Conservation (phyloP, 2,113 vertebrate species). For the Nothoprocta perdicaria region DNA sequence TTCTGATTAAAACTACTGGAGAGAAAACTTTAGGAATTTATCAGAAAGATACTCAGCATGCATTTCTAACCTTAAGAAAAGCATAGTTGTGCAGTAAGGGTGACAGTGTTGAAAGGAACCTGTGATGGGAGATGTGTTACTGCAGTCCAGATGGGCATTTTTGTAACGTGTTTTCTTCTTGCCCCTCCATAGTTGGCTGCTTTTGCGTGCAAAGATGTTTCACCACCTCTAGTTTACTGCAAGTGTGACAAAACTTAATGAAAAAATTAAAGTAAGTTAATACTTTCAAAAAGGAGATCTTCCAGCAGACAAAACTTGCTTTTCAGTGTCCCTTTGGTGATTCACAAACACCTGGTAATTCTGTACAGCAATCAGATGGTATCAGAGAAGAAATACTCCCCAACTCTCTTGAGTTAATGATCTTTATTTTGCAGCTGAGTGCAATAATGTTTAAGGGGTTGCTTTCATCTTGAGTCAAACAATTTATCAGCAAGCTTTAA, state of each 20-base stretch:
- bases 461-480: background rate
- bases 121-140: background rate
- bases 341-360: background rate
- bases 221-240: background rate
- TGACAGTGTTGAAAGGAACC: background rate
- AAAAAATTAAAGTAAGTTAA: background rate
- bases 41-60: background rate
- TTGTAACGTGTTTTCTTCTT: conserved; percentile 3
- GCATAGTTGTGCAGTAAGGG: background rate
- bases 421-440: background rate
- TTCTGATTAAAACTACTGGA: conserved; percentile 8
- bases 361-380: background rate
- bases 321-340: background rate
- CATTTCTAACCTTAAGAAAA: background rate
- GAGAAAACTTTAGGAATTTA: background rate
- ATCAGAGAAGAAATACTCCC: background rate
- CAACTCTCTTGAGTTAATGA: rapidly evolving
- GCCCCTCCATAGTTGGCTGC: background rate
- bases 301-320: background rate
- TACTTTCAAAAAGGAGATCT: background rate
- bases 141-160: background rate
- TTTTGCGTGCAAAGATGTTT: background rate
- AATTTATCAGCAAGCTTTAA: background rate
- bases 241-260: background rate
- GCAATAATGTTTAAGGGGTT: background rate